Base-by-base conservation (phyloP, 1,140 invertebrate species). In the Drosophila saltans region DNA sequence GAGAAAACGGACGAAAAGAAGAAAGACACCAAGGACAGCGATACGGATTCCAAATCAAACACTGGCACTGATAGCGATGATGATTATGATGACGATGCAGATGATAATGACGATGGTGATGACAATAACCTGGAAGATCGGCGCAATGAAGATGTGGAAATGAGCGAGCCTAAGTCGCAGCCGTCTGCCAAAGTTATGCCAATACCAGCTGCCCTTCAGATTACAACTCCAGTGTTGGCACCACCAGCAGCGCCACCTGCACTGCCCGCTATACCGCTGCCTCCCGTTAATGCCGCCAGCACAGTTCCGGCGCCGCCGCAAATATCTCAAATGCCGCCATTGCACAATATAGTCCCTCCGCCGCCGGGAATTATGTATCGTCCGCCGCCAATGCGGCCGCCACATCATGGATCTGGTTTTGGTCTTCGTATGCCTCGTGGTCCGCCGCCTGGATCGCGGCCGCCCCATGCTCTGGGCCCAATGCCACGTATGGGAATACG, bases 371-470 rank as follows among this genome's bases (percentile, higher is more conserved):
- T 94, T 81, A 94, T 95, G 92, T 94, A 95, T 72, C 91, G 95
- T 5, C 95, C 94, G 6, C 94, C 95, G n/a, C 94, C 95, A 1
- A 93, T 95, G 33, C 91, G 94, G 1, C 93, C 90, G 24, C 90
- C 93, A 9, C 74, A 76, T 30, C 6, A 77, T 2, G 81, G 83
- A 3, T 72, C 93, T 2, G 75, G 64, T 2, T 90, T 92, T 64
- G 91, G 90, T 1, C 40, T 92, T 10, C 90, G 90, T 28, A 89
- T 95, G 69, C 94, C 95, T 1, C 95, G 94, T 11, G 95, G 95
- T 2, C 94, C 95, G 6, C 95, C 95, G 39, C 95, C 95, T 0
- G 94, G 94, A 0, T 33, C 81, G n/a, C 93, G 94, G 60, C 95
- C 94, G 45, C 95, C 94, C 39, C 95, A 94, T 10, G 91, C 93